Base-by-base conservation (phyloP, 35 echinoderm and acorn worm species). In the Lytechinus variegatus region DNA sequence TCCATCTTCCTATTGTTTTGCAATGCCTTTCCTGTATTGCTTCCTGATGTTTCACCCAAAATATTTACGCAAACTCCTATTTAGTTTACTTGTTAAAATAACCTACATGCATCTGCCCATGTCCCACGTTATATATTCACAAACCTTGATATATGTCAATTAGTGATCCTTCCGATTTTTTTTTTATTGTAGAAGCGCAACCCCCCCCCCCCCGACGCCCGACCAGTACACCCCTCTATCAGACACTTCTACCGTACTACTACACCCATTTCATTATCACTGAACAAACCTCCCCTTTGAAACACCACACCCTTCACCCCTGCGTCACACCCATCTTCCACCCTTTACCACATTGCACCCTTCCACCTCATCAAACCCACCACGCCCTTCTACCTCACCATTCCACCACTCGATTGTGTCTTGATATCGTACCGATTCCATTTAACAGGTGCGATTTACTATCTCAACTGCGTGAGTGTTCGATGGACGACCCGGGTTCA, bases 401-500 rank as follows among this genome's bases (percentile, higher is more conserved):
- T 16, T 71, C 5, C 61, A 14, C 61, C 61, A 16, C 19, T 5
- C 61, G 14, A 13, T 71, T 71, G 10, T 13, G 2, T 16, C 61
- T 21, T 16, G 4, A 4, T 1, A 66, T 16, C 61, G 21, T 71
- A 71, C 61, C 61, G 14, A 3, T 71, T 6, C 61, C 61, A 13
- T 6, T 24, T 19, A 29, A 55, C 72, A 97, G 97, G 87, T 96
- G 95, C 93, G 28, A 27, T 97, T 14, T 97, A 96, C 91, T 97
- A 97, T 27, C 54, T 97, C 1, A 97, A 97, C 94, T 92, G 95
- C 87, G 93, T 96, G 21, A 97, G 97, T 57, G 97, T 97, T 8
- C 95, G 54, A 27, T 97, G 97, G 97, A 97, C 97, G 13, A 92
- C 95, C 8, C 92, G 97, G 29, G 54, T 97, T n/a, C 97, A 97